Conservation (phyloP, 2,888 invertebrate species). For the Theodoxus fluviatilis region DNA sequence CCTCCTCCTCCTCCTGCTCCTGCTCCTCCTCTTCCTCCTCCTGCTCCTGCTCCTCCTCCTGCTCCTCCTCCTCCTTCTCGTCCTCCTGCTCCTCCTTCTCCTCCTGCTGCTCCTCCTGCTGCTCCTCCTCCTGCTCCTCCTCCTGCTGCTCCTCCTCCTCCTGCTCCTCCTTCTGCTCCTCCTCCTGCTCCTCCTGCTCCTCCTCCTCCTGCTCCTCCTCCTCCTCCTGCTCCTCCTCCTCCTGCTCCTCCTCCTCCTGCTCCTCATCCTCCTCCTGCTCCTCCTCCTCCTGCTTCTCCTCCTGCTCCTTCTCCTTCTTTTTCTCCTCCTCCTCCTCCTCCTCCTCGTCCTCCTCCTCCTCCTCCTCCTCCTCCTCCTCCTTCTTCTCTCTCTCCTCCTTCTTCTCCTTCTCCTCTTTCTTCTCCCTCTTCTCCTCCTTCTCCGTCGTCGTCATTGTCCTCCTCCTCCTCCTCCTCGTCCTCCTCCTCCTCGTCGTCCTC, state of each 20-base stretch:
- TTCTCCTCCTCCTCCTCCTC: no score
- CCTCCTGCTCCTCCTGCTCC: slow-evolving; percentile 8
- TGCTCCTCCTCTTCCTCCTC: slow-evolving; percentile 7
- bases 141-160: background rate
- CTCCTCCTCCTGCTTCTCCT: background rate
- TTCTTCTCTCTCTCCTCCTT: slow-evolving; percentile 7
- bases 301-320: slow-evolving; percentile 9
- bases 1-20: background rate
- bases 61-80: background rate
- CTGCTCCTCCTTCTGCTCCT: slow-evolving; percentile 9
- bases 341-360: background rate
- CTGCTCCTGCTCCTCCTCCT: background rate
- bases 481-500: background rate
- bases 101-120: no score
- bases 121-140: background rate
- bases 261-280: background rate
- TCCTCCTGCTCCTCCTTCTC: slow-evolving; percentile 12
- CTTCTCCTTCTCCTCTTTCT: slow-evolving; percentile 15
- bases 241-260: background rate
- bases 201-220: slow-evolving; percentile 5
- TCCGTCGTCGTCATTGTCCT: background rate
- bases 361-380: background rate
- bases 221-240: background rate
- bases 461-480: background rate
- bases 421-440: slow-evolving; percentile 16